These are phyloP conservation scores for Microctonus hyperodae DNA, from an alignment of 2,888 invertebrate species.

Conservation along the genomic window DNA sequence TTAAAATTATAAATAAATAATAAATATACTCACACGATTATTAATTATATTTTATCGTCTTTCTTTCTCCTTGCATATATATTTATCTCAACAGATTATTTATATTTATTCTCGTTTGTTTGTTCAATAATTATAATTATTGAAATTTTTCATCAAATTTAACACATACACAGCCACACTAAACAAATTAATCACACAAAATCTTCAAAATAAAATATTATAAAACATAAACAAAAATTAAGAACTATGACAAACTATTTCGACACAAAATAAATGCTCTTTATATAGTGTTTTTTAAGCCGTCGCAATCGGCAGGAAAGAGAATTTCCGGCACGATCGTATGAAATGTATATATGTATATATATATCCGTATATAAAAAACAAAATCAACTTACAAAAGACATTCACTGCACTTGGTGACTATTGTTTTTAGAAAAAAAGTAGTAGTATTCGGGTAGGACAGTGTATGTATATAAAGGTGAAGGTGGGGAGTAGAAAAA, in stretches of 20 bases:
- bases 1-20: no score
- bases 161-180: not conserved
- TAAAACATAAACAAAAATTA: not conserved
- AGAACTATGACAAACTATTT: no score
- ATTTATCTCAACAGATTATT: no score
- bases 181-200: no score
- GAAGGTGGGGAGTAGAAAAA: not conserved
- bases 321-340: slow-evolving; percentile 24
- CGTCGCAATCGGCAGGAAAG: slow-evolving; percentile 26
- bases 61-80: no score
- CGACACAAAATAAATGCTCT: slow-evolving; percentile 9
- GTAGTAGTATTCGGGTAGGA: not conserved
- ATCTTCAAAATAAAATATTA: no score
- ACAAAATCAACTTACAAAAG: slow-evolving; percentile 19
- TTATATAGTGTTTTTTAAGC: slow-evolving; percentile 15
- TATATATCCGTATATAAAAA: not conserved
- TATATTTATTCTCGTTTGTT: no score
- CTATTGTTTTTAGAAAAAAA: slow-evolving; percentile 16
- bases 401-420: slow-evolving; percentile 17
- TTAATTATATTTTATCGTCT: no score
- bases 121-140: no score
- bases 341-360: not conserved
- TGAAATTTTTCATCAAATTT: no score
- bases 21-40: no score
- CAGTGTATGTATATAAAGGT: slow-evolving; percentile 9